Evolutionary conservation across 2,113 vertebrate genomes (phyloP).

Genomic region (Galbula dea): DNA sequence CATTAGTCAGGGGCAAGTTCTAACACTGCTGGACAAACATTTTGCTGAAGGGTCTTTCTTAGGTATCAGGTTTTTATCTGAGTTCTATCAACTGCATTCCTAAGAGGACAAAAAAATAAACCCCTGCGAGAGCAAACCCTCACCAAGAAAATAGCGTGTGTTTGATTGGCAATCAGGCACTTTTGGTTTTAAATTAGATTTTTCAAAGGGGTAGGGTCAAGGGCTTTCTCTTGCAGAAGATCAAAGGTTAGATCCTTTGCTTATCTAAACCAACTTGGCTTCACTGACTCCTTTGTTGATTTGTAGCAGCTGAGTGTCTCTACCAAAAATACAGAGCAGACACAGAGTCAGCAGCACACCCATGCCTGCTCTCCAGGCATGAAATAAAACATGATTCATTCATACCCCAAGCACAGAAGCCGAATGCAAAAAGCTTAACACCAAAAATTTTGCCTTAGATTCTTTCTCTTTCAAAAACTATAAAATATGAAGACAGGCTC

Average conservation of each 20-base stretch:
- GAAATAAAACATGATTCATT: constrained; percentile 49
- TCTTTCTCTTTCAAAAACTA: background rate
- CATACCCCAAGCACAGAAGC: background rate
- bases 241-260: constrained; percentile 5
- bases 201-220: constrained; percentile 18
- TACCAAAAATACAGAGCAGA: background rate
- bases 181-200: constrained; percentile 10
- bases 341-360: constrained; percentile 21
- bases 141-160: background rate
- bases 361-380: background rate
- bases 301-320: background rate
- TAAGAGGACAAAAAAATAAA: background rate
- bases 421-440: background rate
- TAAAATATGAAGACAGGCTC: background rate
- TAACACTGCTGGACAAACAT: constrained; percentile 45
- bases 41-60: constrained; percentile 60
- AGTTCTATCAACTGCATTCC: constrained; percentile 10
- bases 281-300: background rate
- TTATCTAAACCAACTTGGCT: constrained; percentile 3
- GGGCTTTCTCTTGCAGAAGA: constrained; percentile 5
- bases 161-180: background rate
- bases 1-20: constrained; percentile 51
- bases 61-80: constrained; percentile 37
- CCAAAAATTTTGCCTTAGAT: background rate
- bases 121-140: background rate